Conservation (phyloP, 2,888 invertebrate genomes). For the Aporophyla nigra region DNA sequence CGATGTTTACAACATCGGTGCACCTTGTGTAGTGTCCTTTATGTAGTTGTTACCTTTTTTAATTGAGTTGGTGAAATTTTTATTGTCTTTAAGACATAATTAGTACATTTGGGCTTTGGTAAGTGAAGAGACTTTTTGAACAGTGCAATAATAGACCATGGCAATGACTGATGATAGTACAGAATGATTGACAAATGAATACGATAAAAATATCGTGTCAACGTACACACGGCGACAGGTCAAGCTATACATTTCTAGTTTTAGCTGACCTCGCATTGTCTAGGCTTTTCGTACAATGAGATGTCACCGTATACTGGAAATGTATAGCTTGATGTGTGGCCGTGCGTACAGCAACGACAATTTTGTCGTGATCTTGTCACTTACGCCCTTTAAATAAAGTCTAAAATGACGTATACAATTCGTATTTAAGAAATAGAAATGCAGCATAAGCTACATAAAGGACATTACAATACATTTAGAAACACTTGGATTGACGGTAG, state of each 20-base stretch:
- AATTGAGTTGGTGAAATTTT: background rate
- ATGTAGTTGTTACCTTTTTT: constrained; percentile 40
- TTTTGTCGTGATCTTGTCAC: background rate
- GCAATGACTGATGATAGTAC: background rate
- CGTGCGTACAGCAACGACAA: background rate
- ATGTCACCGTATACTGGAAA: too few species aligned
- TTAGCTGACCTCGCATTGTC: too few species aligned
- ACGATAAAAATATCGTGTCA: constrained; percentile 3
- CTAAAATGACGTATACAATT: background rate
- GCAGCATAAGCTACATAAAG: constrained; percentile 32
- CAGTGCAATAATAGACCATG: constrained; percentile 9
- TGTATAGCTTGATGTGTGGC: too few species aligned
- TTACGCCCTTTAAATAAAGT: background rate
- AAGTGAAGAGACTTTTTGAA: background rate
- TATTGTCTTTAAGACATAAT: background rate
- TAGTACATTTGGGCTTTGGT: background rate
- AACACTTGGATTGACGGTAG: constrained; percentile 52
- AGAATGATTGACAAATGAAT: background rate
- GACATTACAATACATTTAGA: constrained; percentile 37
- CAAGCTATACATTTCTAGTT: too few species aligned
- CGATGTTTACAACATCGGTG: constrained; percentile 46
- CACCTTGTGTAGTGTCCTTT: constrained; percentile 28
- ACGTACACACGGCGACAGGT: too few species aligned
- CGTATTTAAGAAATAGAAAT: constrained; percentile 2
- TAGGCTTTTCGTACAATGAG: too few species aligned